A percentile compares a stretch with the other conserved stretches of the same genome.
These are phyloP conservation scores for Formica exsecta DNA, from an alignment of 1,140 invertebrate genomes.

Conservation along the genomic window DNA sequence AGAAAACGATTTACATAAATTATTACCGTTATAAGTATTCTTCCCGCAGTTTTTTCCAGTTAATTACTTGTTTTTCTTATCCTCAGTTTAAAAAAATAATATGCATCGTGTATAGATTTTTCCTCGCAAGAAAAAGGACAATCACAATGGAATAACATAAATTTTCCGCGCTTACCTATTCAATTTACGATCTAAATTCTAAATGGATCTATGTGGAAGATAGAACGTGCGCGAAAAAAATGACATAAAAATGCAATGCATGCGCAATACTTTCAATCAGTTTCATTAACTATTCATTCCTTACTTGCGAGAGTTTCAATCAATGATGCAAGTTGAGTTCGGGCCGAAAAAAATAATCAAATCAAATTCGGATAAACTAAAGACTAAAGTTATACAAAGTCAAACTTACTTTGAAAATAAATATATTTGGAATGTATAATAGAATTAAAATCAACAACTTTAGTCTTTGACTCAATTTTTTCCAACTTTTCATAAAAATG, in stretches of 20 bases:
- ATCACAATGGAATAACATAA: not conserved
- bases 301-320: slow-evolving; percentile 10
- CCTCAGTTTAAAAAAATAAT: not conserved
- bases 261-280: slow-evolving; percentile 20
- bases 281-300: slow-evolving; percentile 13
- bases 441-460: not conserved
- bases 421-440: not conserved
- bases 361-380: not conserved
- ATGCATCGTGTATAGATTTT: not conserved
- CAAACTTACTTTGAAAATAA: not conserved
- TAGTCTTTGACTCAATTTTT: not conserved
- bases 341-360: not conserved
- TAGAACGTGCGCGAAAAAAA: not conserved
- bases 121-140: not conserved
- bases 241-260: slow-evolving; percentile 32
- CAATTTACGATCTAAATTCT: slow-evolving; percentile 12
- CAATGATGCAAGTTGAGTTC: not conserved
- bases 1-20: not conserved
- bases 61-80: slow-evolving; percentile 1
- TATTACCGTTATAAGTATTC: not conserved
- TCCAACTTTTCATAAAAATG: not conserved
- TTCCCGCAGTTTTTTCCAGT: no score
- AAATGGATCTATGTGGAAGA: slow-evolving; percentile 2
- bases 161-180: not conserved
- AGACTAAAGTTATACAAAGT: not conserved